Conservation (phyloP, 2,113 vertebrate species). For the Cygnus buccinator region DNA sequence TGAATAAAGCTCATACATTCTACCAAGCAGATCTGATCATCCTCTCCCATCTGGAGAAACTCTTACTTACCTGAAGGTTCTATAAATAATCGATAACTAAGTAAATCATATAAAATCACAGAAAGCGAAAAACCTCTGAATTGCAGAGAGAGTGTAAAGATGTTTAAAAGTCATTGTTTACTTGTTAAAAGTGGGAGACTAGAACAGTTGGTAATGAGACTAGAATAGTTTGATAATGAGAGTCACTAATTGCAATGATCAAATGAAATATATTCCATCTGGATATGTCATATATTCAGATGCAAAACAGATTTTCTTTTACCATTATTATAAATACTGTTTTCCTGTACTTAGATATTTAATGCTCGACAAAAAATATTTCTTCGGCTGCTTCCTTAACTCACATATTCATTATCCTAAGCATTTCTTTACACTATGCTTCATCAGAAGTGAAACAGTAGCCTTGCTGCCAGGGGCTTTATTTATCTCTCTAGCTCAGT, state of each 20-base stretch:
- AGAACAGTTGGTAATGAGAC: neutral
- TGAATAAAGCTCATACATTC: neutral
- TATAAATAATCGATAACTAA: neutral
- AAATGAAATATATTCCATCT: neutral
- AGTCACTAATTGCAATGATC: neutral
- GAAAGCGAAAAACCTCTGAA: neutral
- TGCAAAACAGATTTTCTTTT: neutral
- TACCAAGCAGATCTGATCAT: neutral
- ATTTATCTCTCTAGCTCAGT: conserved; percentile 34
- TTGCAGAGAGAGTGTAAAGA: neutral
- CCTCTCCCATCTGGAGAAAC: neutral
- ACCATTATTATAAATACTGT: neutral
- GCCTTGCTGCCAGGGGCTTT: neutral
- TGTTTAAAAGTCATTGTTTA: neutral
- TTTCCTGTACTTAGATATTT: neutral
- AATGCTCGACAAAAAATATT: neutral
- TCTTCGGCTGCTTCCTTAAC: neutral
- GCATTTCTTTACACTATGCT: neutral
- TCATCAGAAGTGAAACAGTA: neutral
- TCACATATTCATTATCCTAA: neutral
- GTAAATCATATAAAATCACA: neutral
- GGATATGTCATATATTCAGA: neutral
- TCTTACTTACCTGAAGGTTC: neutral
- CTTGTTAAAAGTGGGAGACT: neutral
- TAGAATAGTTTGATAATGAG: neutral